phyloP scores from a whole-genome alignment of 2,113 vertebrate genomes.

The Cyprinodon brontotheroides region DNA sequence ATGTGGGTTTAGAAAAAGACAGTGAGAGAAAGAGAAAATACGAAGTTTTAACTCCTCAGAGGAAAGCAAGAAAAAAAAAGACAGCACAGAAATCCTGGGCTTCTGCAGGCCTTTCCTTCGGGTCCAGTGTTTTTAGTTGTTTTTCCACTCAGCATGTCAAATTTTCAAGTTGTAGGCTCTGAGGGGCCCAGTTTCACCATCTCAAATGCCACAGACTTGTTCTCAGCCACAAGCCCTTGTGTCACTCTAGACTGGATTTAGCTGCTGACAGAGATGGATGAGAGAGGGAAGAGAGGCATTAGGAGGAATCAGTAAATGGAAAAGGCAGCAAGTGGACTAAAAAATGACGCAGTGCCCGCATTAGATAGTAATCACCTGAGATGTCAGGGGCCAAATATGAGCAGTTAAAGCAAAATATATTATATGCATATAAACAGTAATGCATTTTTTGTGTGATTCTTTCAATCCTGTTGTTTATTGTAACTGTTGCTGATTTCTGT shows the following conservation, averaged over 20 bases:
- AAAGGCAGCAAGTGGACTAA: conserved; percentile 58
- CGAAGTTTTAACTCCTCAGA: conserved; percentile 46
- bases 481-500: no score
- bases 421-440: background rate
- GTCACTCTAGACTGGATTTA: conserved; percentile 70
- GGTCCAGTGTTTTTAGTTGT: conserved; percentile 55
- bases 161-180: conserved; percentile 60
- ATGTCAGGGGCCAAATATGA: conserved; percentile 29
- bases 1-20: background rate
- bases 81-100: conserved; percentile 46
- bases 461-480: background rate
- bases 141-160: conserved; percentile 62
- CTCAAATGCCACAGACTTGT: conserved; percentile 75
- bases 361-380: conserved; percentile 30
- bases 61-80: conserved; percentile 26
- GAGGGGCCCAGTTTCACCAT: conserved; percentile 55
- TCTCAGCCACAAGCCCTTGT: conserved; percentile 67
- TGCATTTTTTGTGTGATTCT: background rate
- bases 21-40: conserved; percentile 12
- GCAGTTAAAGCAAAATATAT: background rate
- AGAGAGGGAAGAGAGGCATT: conserved; percentile 68
- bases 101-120: conserved; percentile 41
- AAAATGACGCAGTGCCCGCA: conserved; percentile 58
- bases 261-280: conserved; percentile 72
- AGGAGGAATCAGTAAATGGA: conserved; percentile 69